These are phyloP conservation scores for Drosophila pectinifera DNA, from an alignment of 1,140 invertebrate species.

Conservation along the genomic window DNA sequence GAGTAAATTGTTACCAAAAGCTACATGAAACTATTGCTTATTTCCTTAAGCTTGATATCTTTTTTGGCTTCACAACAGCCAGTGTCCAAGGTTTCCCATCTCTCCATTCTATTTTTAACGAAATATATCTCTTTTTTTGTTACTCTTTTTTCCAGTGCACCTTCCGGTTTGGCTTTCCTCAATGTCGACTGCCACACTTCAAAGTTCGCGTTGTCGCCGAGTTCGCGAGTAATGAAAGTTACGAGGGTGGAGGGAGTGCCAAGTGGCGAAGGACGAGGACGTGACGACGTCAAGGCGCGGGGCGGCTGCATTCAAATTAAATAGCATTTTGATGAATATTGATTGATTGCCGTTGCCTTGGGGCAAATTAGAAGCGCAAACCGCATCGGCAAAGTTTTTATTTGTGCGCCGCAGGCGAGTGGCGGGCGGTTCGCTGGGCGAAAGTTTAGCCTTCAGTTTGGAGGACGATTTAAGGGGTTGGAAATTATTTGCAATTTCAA, in stretches of 20 bases:
- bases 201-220: constrained; percentile 72
- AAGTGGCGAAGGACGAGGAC: constrained; percentile 22
- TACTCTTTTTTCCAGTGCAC: background rate
- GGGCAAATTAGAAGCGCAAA: constrained; percentile 77
- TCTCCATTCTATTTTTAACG: no score
- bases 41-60: no score
- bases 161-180: background rate
- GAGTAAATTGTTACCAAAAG: no score
- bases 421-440: background rate
- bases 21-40: no score
- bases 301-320: constrained; percentile 74
- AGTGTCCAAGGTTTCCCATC: fast-evolving
- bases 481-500: constrained; percentile 27
- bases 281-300: constrained; percentile 35
- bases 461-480: constrained; percentile 8
- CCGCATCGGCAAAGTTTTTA: constrained; percentile 66
- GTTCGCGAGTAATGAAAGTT: constrained; percentile 64
- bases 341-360: constrained; percentile 76
- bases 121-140: background rate
- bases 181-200: constrained; percentile 51
- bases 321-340: constrained; percentile 80
- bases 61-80: background rate
- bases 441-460: constrained; percentile 60
- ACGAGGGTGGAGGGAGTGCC: background rate
- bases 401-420: constrained; percentile 25